Base-by-base conservation (phyloP, 2,113 vertebrate genomes). In the Elgaria multicarinata region DNA sequence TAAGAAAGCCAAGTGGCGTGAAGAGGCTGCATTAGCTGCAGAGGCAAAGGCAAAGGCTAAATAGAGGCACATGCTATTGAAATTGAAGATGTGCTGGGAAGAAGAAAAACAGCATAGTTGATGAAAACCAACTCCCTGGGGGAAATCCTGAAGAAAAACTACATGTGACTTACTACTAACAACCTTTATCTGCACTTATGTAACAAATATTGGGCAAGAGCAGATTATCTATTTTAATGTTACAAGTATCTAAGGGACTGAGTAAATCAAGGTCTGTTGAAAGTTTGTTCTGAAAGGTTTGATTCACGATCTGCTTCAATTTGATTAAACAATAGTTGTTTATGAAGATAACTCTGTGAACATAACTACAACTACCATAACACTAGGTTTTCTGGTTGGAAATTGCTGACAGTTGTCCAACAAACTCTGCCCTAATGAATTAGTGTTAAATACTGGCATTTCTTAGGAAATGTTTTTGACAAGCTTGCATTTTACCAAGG, bases 1-100 rank as follows among this genome's bases (percentile, higher is more conserved):
- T 83, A 97, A 97, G 92, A 98, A 97, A 87, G 97, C 97, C 66
- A 97, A 96, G 91, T 97, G 97, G 97, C 90, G 93, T 67, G 1
- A 96, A 90, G 97, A 97, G 88, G 96, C 95, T 0, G 94, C 86
- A 0, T 26, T 92, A 36, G 94, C 94, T 0, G 95, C 90, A 0
- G 93, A 96, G 90, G 26, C 90, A 0, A 97, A 96, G 90, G 26
- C 90, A 0, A 97, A 97, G 89, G n/a, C 91, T 9, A 96, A 96
- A 79, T 97, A 94, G 95, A 92, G 33, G 2, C 85, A 46, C 24
- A 9, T n/a, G 0, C 0, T 1, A 2, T 1, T 18, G 46, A 58
- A 87, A 44, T 0, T 20, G 75, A 2, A 0, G 3, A 5, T 0
- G 33, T 42, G 80, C 50, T 72, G 0, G 39, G 31, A 87, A 44